Conservation (phyloP, 2,888 invertebrate genomes). For the Brenthis hecate region DNA sequence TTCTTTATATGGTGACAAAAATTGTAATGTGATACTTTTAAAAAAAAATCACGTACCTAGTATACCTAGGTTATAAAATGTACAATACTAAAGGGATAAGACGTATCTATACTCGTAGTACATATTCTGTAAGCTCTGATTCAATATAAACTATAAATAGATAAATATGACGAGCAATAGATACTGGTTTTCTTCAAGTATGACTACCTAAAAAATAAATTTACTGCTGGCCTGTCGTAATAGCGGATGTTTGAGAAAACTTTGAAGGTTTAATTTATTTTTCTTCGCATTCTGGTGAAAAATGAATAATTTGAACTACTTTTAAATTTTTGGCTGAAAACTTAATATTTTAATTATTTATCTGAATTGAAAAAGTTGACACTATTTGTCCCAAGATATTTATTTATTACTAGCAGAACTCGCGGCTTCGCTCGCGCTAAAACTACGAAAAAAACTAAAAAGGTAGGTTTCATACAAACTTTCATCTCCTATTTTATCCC, state of each 20-base stretch:
- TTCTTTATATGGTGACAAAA: not conserved
- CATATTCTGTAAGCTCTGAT: no score
- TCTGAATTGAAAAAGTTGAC: not conserved
- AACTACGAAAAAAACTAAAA: no score
- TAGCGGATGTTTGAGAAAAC: not conserved
- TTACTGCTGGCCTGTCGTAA: not conserved
- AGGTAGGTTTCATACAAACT: no score
- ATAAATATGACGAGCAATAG: no score
- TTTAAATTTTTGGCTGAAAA: not conserved
- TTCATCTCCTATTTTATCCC: no score
- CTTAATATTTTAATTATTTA: conserved; percentile 1
- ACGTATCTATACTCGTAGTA: no score
- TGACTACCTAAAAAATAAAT: no score
- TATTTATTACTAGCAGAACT: no score
- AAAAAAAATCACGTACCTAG: not conserved
- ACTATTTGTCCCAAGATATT: not conserved
- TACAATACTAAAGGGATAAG: no score
- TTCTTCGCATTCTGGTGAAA: not conserved
- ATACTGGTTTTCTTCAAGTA: no score
- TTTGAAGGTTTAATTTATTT: not conserved
- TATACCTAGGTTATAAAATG: not conserved
- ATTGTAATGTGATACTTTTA: not conserved
- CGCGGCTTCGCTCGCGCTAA: no score
- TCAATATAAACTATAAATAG: no score
- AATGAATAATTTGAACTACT: not conserved